Percentiles rank a stretch among this genome's conserved stretches.
Conservation (phyloP, 2,888 invertebrate genomes). For the Drosophila merina region DNA sequence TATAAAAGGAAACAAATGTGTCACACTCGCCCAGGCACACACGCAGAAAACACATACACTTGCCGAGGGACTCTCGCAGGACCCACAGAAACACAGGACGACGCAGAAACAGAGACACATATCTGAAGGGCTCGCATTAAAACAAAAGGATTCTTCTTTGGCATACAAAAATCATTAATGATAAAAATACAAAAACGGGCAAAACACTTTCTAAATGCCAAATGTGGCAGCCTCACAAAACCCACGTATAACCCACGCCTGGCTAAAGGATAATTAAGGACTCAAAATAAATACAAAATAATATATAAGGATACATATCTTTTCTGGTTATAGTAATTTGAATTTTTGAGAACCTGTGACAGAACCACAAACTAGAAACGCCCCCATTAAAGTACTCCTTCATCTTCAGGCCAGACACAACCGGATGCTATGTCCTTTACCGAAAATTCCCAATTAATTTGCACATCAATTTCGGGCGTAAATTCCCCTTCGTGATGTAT, state of each 20-base stretch:
- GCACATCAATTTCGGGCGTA: slow-evolving; percentile 53
- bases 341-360: not conserved
- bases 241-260: slow-evolving; percentile 29
- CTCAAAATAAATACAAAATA: slow-evolving; percentile 30
- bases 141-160: slow-evolving; percentile 75
- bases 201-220: slow-evolving; percentile 62
- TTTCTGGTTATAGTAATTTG: too few relatives aligned
- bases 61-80: slow-evolving; percentile 55
- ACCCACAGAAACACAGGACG: slow-evolving; percentile 43
- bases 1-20: slow-evolving; percentile 77
- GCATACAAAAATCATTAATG: slow-evolving; percentile 56
- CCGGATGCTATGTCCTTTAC: slow-evolving; percentile 58
- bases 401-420: slow-evolving; percentile 22
- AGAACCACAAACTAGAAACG: slow-evolving; percentile 65
- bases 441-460: slow-evolving; percentile 76
- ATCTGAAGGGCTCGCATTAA: slow-evolving; percentile 56
- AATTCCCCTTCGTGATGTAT: slow-evolving; percentile 30
- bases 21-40: slow-evolving; percentile 49
- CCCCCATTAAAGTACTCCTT: slow-evolving; percentile 62
- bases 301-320: too few relatives aligned
- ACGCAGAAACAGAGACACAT: slow-evolving; percentile 42
- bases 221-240: slow-evolving; percentile 38
- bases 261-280: slow-evolving; percentile 65
- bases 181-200: slow-evolving; percentile 65
- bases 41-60: slow-evolving; percentile 19